phyloP scores from a whole-genome alignment of 1,140 invertebrate genomes.

The Macrobrachium nipponense region DNA sequence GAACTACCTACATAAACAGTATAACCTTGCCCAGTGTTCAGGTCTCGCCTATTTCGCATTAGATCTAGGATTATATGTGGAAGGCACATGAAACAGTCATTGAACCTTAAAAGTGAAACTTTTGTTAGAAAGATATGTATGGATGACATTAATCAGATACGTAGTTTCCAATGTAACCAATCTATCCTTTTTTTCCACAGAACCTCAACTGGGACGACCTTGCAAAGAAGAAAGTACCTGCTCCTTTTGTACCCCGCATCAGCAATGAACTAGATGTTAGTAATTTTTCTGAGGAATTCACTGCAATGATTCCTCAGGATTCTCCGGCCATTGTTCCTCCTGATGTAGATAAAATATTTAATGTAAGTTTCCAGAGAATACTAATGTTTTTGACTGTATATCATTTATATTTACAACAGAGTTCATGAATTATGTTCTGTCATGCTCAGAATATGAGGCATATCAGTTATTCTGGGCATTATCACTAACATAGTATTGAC shows the following conservation, averaged over 20 bases:
- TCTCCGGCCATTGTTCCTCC: constrained; percentile 87
- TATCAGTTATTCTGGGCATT: too few species aligned
- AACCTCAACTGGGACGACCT: constrained; percentile 82
- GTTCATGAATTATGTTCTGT: background rate
- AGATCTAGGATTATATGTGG: too few species aligned
- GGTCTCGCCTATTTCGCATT: too few species aligned
- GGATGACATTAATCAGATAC: background rate
- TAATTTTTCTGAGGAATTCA: constrained; percentile 97
- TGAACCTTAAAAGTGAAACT: too few species aligned
- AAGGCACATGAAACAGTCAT: too few species aligned
- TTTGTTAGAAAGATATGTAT: too few species aligned
- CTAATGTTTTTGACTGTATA: background rate
- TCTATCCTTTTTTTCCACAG: constrained; percentile 63
- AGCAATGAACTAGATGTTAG: constrained; percentile 89
- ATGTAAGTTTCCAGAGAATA: constrained; percentile 69
- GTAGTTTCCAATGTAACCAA: background rate
- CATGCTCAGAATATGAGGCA: too few species aligned
- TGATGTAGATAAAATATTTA: constrained; percentile 89
- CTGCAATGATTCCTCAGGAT: constrained; percentile 87
- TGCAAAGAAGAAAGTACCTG: constrained; percentile 78
- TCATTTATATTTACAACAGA: too few species aligned
- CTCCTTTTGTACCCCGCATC: constrained; percentile 87
- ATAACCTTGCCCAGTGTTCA: too few species aligned
- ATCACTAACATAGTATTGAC: too few species aligned
- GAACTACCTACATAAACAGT: background rate